These are phyloP conservation scores for Tholera decimalis DNA, from an alignment of 2,888 invertebrate species.

Conservation along the genomic window DNA sequence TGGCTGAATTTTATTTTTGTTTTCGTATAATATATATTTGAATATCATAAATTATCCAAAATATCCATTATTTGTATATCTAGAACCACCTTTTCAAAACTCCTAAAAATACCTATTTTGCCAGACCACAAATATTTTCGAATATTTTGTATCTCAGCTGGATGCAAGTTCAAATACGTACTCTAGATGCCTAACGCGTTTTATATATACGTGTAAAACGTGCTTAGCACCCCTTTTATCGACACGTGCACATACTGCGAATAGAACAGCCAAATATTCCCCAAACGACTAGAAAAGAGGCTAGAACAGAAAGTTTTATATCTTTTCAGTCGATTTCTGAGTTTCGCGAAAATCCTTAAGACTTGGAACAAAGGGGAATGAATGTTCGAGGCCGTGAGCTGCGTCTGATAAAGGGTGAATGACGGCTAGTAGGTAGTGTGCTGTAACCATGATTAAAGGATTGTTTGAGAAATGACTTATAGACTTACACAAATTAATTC, in stretches of 20 bases:
- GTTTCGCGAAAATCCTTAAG: constrained; percentile 50
- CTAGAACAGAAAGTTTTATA: constrained; percentile 49
- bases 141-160: neutral
- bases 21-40: no score
- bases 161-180: neutral
- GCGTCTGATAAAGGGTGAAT: constrained; percentile 74
- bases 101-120: neutral
- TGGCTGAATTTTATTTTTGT: no score
- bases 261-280: neutral
- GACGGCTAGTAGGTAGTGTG: constrained; percentile 67
- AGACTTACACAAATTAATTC: neutral
- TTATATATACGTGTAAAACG: neutral
- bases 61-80: no score
- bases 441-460: constrained; percentile 49
- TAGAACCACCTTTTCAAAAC: neutral
- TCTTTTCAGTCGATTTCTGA: constrained; percentile 46
- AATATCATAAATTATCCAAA: no score
- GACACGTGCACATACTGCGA: neutral
- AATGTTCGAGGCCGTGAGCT: constrained; percentile 48
- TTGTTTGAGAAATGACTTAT: neutral
- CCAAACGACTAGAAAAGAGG: constrained; percentile 29
- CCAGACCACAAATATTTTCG: neutral
- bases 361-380: constrained; percentile 57
- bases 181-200: neutral
- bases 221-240: neutral